These are phyloP conservation scores for Microcebus ravelobensis DNA, from an alignment of 2,113 vertebrate genomes.

Conservation along the genomic window DNA sequence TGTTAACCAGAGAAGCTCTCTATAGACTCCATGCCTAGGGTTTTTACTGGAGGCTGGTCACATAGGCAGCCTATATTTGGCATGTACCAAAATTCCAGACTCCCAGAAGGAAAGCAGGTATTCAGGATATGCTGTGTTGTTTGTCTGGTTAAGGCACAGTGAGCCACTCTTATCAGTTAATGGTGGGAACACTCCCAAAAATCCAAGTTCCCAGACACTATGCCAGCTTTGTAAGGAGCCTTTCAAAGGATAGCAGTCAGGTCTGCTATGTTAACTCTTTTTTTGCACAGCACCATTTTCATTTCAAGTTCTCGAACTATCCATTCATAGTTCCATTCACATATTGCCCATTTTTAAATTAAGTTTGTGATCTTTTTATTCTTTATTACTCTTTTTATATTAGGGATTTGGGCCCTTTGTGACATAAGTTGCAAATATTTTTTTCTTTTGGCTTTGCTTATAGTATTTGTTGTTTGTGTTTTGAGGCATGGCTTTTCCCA, in stretches of 20 bases:
- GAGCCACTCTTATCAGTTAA: neutral
- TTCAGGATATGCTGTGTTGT: neutral
- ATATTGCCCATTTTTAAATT: neutral
- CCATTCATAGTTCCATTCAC: neutral
- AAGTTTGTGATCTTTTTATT: neutral
- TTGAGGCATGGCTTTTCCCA: neutral
- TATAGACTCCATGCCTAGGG: neutral
- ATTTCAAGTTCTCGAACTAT: neutral
- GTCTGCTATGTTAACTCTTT: neutral
- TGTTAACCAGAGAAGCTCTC: neutral
- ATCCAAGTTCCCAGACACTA: neutral
- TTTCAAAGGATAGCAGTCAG: neutral
- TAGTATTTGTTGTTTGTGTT: neutral
- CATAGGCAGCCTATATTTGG: neutral
- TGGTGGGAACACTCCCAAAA: neutral
- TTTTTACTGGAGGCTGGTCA: neutral
- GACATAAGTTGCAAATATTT: neutral
- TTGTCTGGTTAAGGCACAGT: neutral
- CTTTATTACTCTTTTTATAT: neutral
- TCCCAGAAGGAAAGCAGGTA: neutral
- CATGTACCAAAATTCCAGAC: neutral
- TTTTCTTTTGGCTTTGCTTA: conserved; percentile 29
- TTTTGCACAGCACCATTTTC: neutral
- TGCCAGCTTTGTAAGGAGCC: neutral
- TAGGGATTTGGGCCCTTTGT: neutral